These are phyloP conservation scores for Xanthorhoe designata DNA, from an alignment of 2,888 invertebrate species.

Conservation along the genomic window DNA sequence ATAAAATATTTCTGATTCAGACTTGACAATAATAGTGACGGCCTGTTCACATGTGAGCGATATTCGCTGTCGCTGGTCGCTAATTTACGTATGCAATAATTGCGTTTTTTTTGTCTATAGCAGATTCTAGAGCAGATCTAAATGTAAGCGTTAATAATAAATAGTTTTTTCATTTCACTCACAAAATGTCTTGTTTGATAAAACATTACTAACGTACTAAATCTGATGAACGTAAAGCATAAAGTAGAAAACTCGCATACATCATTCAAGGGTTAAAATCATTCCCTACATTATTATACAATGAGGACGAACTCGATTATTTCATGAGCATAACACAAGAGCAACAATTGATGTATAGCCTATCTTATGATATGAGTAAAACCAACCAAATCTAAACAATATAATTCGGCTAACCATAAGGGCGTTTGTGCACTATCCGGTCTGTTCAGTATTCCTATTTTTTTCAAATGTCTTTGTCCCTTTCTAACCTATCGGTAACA, in stretches of 20 bases:
- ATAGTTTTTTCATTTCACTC: too few relatives aligned
- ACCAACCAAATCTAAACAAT: conserved; percentile 22
- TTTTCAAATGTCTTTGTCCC: too few relatives aligned
- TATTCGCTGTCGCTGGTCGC: neutral
- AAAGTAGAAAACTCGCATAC: conserved; percentile 39
- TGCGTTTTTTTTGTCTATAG: too few relatives aligned
- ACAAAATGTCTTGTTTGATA: too few relatives aligned
- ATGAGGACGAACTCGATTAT: conserved; percentile 63
- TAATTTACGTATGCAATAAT: too few relatives aligned
- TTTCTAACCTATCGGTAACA: too few relatives aligned
- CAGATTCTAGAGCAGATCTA: too few relatives aligned
- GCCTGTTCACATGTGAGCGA: neutral
- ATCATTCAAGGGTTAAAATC: conserved; percentile 24
- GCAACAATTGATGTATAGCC: conserved; percentile 20
- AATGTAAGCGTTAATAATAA: too few relatives aligned
- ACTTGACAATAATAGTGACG: neutral
- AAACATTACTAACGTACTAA: neutral
- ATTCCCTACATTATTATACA: conserved; percentile 45
- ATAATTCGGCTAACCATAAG: neutral
- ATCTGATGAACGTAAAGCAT: neutral
- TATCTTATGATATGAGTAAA: conserved; percentile 40
- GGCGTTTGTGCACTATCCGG: too few relatives aligned
- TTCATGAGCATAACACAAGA: conserved; percentile 56
- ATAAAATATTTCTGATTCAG: too few relatives aligned
- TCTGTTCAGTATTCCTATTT: too few relatives aligned